phyloP scores from a whole-genome alignment of 2,888 invertebrate species.

The Plutella xylostella region DNA sequence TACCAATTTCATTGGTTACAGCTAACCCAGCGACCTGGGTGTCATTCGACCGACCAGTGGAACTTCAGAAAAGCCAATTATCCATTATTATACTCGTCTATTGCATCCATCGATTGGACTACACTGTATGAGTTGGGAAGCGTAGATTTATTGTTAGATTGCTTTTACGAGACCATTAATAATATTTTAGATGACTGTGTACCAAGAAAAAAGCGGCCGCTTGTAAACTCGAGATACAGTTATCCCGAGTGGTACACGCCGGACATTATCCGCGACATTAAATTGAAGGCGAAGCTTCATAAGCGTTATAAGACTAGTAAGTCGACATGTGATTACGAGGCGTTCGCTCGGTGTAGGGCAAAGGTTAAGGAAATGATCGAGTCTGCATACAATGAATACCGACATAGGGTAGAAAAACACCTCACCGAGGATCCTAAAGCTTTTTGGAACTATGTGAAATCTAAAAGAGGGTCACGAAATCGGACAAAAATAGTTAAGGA shows the following conservation, averaged over 20 bases:
- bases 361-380: slow-evolving; percentile 8
- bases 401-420: slow-evolving; percentile 8
- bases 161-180: slow-evolving; percentile 13
- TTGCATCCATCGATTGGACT: neutral
- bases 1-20: no score
- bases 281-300: slow-evolving; percentile 13
- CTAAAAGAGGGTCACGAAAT: slow-evolving; percentile 2
- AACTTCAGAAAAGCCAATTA: no score
- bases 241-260: slow-evolving; percentile 19
- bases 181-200: slow-evolving; percentile 10
- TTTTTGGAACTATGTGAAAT: slow-evolving; percentile 14
- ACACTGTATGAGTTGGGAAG: neutral
- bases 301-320: slow-evolving; percentile 13
- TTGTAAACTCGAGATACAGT: slow-evolving; percentile 1
- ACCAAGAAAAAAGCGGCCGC: slow-evolving; percentile 12
- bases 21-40: no score
- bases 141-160: neutral
- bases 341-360: slow-evolving; percentile 9
- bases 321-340: slow-evolving; percentile 5
- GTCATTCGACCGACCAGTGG: no score
- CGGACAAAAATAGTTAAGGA: neutral
- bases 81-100: neutral
- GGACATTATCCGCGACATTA: slow-evolving; percentile 15
- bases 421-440: slow-evolving; percentile 14
- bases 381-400: slow-evolving; percentile 6